Evolutionary conservation across 2,888 invertebrate genomes (phyloP).

Genomic region (Mellilla xanthometata): DNA sequence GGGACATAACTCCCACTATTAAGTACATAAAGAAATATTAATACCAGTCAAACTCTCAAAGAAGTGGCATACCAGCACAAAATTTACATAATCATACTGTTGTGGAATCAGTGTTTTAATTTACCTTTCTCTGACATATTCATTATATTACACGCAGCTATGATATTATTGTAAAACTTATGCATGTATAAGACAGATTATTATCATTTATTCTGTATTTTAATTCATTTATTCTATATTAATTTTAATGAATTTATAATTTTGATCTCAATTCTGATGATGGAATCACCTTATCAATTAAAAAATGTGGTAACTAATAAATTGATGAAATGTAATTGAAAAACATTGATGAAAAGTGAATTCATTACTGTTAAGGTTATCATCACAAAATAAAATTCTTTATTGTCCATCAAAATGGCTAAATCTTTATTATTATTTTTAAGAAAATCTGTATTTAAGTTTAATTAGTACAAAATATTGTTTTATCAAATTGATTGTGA

Average conservation of each 20-base stretch:
- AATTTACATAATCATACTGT: too few species aligned
- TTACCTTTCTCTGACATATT: too few species aligned
- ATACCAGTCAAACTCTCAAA: too few species aligned
- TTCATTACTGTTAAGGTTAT: slow-evolving; percentile 14
- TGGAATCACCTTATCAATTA: slow-evolving; percentile 30
- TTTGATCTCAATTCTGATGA: slow-evolving; percentile 67
- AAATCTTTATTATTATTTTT: slow-evolving; percentile 45
- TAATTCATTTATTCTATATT: not conserved
- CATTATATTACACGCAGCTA: not conserved
- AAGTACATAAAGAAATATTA: too few species aligned
- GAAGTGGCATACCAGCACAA: too few species aligned
- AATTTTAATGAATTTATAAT: slow-evolving; percentile 41
- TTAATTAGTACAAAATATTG: slow-evolving; percentile 72
- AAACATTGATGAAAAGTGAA: slow-evolving; percentile 8
- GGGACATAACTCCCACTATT: too few species aligned
- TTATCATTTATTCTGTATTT: slow-evolving; percentile 5
- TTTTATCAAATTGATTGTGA: slow-evolving; percentile 24
- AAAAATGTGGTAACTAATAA: slow-evolving; percentile 9
- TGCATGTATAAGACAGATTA: not conserved
- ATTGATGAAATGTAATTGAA: slow-evolving; percentile 10
- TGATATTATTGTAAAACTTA: not conserved
- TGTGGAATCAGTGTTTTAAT: too few species aligned
- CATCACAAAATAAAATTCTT: slow-evolving; percentile 52
- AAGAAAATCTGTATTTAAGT: slow-evolving; percentile 46
- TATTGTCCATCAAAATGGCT: slow-evolving; percentile 36